Percentiles rank a stretch among this genome's conserved stretches.
Conservation (phyloP, 1,140 invertebrate species). For the Heliconius nattereri region DNA sequence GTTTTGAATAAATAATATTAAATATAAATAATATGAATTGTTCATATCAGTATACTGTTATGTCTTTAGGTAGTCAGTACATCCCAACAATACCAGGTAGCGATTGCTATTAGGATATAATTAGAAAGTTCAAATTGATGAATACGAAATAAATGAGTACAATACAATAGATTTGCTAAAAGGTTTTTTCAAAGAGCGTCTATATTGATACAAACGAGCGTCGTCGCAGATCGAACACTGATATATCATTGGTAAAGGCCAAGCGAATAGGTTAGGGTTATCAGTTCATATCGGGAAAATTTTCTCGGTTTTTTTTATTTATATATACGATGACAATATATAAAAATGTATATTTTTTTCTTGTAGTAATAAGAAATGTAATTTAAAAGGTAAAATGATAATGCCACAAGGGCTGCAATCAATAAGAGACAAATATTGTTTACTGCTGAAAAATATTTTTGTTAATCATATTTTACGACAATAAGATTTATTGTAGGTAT, state of each 20-base stretch:
- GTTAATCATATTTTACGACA: too few relatives aligned
- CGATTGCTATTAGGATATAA: background rate
- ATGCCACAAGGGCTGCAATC: background rate
- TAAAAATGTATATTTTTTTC: too few relatives aligned
- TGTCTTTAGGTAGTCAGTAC: too few relatives aligned
- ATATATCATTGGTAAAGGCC: conserved; percentile 61
- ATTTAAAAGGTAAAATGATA: background rate
- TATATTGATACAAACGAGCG: conserved; percentile 73
- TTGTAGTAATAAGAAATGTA: too few relatives aligned
- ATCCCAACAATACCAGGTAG: too few relatives aligned
- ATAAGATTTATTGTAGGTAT: too few relatives aligned
- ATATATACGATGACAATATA: background rate
- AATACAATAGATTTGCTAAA: conserved; percentile 52
- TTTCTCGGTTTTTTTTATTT: background rate
- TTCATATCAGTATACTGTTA: too few relatives aligned
- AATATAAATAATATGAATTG: too few relatives aligned
- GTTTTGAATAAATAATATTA: too few relatives aligned
- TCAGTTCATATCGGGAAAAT: background rate
- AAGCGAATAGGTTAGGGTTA: conserved; percentile 19
- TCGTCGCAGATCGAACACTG: conserved; percentile 55
- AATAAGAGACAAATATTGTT: too few relatives aligned
- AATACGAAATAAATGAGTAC: background rate
- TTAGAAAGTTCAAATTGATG: conserved; percentile 30
- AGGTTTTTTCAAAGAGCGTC: conserved; percentile 59
- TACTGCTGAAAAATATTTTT: too few relatives aligned